phyloP scores from a whole-genome alignment of 2,113 vertebrate genomes.

The Psammodynastes pulverulentus region DNA sequence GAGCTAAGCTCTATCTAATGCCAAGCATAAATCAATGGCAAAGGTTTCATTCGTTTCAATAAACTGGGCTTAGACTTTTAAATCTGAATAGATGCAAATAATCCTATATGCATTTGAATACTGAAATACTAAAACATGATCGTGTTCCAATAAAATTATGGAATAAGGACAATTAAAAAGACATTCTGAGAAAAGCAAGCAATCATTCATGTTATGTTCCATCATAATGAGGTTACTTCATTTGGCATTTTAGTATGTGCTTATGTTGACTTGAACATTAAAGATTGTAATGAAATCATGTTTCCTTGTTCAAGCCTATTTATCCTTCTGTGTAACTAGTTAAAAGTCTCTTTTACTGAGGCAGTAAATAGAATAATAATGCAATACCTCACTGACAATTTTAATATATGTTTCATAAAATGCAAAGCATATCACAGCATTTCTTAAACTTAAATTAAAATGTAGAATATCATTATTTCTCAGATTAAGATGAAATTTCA shows the following conservation, averaged over 20 bases:
- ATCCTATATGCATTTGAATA: neutral
- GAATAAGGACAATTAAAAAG: neutral
- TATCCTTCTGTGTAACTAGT: neutral
- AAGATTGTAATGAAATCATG: neutral
- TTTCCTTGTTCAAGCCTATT: neutral
- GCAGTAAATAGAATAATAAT: neutral
- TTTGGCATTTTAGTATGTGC: neutral
- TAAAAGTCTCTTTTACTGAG: neutral
- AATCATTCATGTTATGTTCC: neutral
- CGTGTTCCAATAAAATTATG: neutral
- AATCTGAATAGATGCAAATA: neutral
- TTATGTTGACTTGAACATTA: neutral
- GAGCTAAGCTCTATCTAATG: slow-evolving; percentile 12
- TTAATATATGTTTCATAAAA: neutral
- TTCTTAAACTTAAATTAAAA: neutral
- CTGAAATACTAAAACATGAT: neutral
- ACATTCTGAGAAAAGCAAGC: neutral
- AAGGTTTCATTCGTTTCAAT: slow-evolving; percentile 12
- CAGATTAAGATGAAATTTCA: neutral
- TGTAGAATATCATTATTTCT: neutral
- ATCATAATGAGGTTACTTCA: neutral
- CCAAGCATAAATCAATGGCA: slow-evolving; percentile 4
- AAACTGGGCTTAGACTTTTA: neutral
- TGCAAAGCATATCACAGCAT: neutral
- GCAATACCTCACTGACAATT: neutral